Conservation (phyloP, 2,888 invertebrate genomes). For the Brachypalpus laphriformis region DNA sequence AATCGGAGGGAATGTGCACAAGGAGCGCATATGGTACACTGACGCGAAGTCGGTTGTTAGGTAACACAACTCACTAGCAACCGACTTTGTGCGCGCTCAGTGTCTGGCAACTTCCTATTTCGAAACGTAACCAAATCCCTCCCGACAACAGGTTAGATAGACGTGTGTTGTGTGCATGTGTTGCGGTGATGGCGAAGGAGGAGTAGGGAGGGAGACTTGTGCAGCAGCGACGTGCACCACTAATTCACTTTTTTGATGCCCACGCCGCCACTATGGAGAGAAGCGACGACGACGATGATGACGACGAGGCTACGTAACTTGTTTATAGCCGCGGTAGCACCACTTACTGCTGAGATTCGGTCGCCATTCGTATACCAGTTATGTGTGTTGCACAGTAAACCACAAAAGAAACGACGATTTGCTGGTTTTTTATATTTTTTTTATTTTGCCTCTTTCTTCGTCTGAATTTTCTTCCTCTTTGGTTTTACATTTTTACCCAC, state of each 20-base stretch:
- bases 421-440: slow-evolving; percentile 40
- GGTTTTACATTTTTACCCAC: slow-evolving; percentile 70
- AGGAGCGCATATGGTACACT: slow-evolving; percentile 54
- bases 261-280: slow-evolving; percentile 61
- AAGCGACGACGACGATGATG: slow-evolving; percentile 32
- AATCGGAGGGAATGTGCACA: slow-evolving; percentile 61
- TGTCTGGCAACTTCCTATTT: slow-evolving; percentile 74
- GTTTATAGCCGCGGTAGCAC: slow-evolving; percentile 64
- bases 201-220: slow-evolving; percentile 33
- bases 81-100: slow-evolving; percentile 72
- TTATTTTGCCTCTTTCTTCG: slow-evolving; percentile 58
- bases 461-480: slow-evolving; percentile 72
- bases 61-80: slow-evolving; percentile 66
- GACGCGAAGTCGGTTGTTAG: slow-evolving; percentile 64
- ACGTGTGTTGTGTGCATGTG: slow-evolving; percentile 25
- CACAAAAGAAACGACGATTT: slow-evolving; percentile 71
- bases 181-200: background rate
- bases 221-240: slow-evolving; percentile 72
- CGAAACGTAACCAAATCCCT: slow-evolving; percentile 74
- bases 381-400: slow-evolving; percentile 72
- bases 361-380: slow-evolving; percentile 64
- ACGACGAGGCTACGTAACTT: slow-evolving; percentile 66
- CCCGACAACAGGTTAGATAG: slow-evolving; percentile 74
- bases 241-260: slow-evolving; percentile 74
- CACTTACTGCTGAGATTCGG: slow-evolving; percentile 67